Evolutionary conservation across 2,888 invertebrate species (phyloP), one percentile per base, ranked within the genome.

Genomic region (Macrostomum cliftonense): DNA sequence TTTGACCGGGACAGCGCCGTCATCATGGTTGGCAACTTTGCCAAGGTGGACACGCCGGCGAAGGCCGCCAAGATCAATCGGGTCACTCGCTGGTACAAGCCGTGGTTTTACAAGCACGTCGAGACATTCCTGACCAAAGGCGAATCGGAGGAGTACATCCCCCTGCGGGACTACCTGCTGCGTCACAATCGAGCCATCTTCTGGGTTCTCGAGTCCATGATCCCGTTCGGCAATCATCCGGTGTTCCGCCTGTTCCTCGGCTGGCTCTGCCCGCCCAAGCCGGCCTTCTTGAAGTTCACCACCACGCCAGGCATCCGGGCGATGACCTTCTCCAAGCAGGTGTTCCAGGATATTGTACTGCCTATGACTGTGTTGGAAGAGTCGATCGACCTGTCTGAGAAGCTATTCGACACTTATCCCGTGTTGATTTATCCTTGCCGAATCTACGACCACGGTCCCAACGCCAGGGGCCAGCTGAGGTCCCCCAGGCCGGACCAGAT

Each of bases 101-200:
- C 82, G 9, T 84, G 84, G 83, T 85, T 84, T 72, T 85, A 79
- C 72, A 78, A 76, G 52, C 82, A 84, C 65, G 83, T 82, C 0
- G 74, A 78, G 61, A 69, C 65, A 1, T 76, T 76, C 57, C 55
- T 68, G 46, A 54, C 54, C 28, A 53, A 52, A 12, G 64, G 64
- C 1, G 51, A 58, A 4, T 64, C 64, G 0, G 68, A 66, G 1
- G 82, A 83, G 61, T 83, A 80, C 67, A 79, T 85, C 47, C 84
- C 84, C 0, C 68, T 84, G 1, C 67, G 82, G 45, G 79, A 84
- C 63, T 85, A 84, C 70, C 83, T 82, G 62, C 83, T 83, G 64
- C 73, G 85, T 45, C 84, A 85, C 60, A 80, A 82, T 0, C 74
- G 77, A 54, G 79, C 82, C 54, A 74, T 84, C 52, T 85, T 85